Evolutionary conservation across 2,888 invertebrate genomes (phyloP), one percentile per base, ranked within the genome.

Genomic region (Protodeltote pygarga): DNA sequence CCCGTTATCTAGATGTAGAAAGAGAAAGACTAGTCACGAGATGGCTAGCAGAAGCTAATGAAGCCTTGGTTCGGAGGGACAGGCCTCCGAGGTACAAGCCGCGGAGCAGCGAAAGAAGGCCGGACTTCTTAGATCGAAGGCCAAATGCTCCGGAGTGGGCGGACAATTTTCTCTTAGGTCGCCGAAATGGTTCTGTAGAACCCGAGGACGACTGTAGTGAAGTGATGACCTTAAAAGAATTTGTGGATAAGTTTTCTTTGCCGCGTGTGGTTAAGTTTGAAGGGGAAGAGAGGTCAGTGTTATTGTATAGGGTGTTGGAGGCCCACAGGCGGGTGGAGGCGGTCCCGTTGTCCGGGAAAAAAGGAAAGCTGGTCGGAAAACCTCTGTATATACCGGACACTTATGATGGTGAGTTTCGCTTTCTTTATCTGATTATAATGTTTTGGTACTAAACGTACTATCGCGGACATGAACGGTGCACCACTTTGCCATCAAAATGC

Each of bases 301-400:
- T 95, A 58, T 80, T 95, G 73, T 94, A 94, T 74, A 89, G 94
- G 65, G 94, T 94, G 64, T 86, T 94, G 70, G 93, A 93, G 69
- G 94, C 93, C 50, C 94, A 93, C 69, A 89, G 94, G 73, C 91
- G 94, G 67, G 94, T 94, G 57, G 93, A 94, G 77, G 94, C 94
- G 5, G 93, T 93, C 39, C 93, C 94, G 37, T 72, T 93, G 54
- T 79, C 89, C 5, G 92, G 92, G 44, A 93, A 93, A 81, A 93
- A 93, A 61, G 93, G 93, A 34, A 93, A 93, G 73, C 73, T 92
- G 59, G 93, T 93, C 9, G 93, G 93, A 10, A 93, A 93, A 60
- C 89, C 93, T 42, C 81, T 94, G 54, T 94, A 93, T 70, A 94
- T 94, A 76, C 94, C 94, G 58, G 94, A 94, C 78, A 94, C 94